Evolutionary conservation across 2,888 invertebrate genomes (phyloP), one percentile per base, ranked within the genome.

Genomic region (Drosophila dives): DNA sequence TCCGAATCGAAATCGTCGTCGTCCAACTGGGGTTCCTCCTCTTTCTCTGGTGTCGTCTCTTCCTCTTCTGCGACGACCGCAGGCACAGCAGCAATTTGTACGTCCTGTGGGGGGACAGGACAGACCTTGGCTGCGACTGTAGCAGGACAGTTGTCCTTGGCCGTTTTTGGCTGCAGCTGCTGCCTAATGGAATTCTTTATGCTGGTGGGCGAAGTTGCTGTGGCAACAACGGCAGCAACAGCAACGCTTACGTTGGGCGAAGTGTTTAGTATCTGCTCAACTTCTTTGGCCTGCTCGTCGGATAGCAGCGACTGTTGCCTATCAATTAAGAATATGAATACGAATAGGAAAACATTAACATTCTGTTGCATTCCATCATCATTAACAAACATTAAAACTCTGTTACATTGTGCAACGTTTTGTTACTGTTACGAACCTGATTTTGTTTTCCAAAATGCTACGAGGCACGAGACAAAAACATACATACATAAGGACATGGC

Each of bases 261-360:
- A 81, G 96, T 95, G 80, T 96, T 96, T 89, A 98, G 92, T 92
- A 98, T 95, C 91, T 96, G 95, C 82, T 96, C 96, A 81, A 97
- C 97, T 94, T 98, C 97, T 93, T 97, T 97, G 82, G 97, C 97
- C 93, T 97, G 97, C 94, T 97, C 97, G 93, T 98, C 97, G 72
- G 97, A 97, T 91, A 97, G 94, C 91, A 97, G 94, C 91, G 95
- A 95, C 93, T 96, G 96, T 95, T 96, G 96, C 93, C 96, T 96
- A 93, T 75, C 42, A 53, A 77, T 67, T 36, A 63, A 77, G 67
- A 71, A 56, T 12, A 64, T 64, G 29, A 55, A 29, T 23, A 15
- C 45, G 15, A 23, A 26, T 23, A 15, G 20, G 23, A 23, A 61
- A 38, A 54, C 15, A 61, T 58, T 56, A 64, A 26, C 61, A 42